A percentile compares a stretch with the other conserved stretches of the same genome.
phyloP scores from a whole-genome alignment of 2,888 invertebrate genomes.

The Cheilosia urbana region DNA sequence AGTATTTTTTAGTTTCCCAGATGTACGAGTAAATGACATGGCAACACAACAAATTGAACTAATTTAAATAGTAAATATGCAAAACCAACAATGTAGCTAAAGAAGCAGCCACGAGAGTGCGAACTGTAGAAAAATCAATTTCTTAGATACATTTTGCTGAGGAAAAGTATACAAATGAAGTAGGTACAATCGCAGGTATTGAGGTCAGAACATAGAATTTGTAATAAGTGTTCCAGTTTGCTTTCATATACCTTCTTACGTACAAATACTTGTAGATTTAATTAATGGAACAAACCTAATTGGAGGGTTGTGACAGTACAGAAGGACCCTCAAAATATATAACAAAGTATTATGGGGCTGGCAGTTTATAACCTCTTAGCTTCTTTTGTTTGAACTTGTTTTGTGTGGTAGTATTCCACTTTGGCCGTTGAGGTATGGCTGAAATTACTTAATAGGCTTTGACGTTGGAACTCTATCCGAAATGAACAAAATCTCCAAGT shows the following conservation, averaged over 20 bases:
- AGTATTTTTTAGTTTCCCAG: neutral
- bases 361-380: slow-evolving; percentile 22
- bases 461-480: too few species aligned
- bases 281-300: slow-evolving; percentile 46
- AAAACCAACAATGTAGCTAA: slow-evolving; percentile 15
- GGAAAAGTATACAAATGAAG: slow-evolving; percentile 1
- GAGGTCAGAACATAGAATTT: slow-evolving; percentile 35
- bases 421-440: too few species aligned
- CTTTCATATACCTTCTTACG: slow-evolving; percentile 15
- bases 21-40: slow-evolving; percentile 12
- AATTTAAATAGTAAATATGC: slow-evolving; percentile 41
- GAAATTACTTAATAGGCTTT: too few species aligned
- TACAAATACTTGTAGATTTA: slow-evolving; percentile 31
- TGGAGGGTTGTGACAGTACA: slow-evolving; percentile 29
- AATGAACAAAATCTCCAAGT: too few species aligned
- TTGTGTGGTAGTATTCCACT: neutral
- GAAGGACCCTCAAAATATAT: slow-evolving; percentile 31
- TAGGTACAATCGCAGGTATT: slow-evolving; percentile 27
- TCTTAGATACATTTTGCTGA: slow-evolving; percentile 25
- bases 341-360: slow-evolving; percentile 11
- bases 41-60: slow-evolving; percentile 38
- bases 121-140: slow-evolving; percentile 45
- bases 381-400: slow-evolving; percentile 16
- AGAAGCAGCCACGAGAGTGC: neutral
- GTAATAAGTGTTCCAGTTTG: slow-evolving; percentile 8